phyloP scores from a whole-genome alignment of 2,888 invertebrate species.

The Drosophila phalerata region DNA sequence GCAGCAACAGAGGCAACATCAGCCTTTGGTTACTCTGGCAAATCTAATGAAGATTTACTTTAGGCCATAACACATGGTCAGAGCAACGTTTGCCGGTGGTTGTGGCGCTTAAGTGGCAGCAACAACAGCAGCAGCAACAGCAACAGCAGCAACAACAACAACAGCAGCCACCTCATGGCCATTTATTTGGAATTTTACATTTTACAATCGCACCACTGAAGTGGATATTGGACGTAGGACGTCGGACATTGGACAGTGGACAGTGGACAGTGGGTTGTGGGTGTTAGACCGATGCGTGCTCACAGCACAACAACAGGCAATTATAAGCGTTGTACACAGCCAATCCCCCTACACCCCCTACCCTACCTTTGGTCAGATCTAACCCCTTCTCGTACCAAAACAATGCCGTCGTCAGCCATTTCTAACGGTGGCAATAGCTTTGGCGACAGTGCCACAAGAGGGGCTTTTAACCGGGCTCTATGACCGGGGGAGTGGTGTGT shows the following conservation, averaged over 20 bases:
- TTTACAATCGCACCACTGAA: constrained; percentile 65
- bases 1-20: constrained; percentile 25
- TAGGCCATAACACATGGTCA: constrained; percentile 79
- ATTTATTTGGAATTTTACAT: constrained; percentile 81
- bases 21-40: constrained; percentile 79
- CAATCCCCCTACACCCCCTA: neutral
- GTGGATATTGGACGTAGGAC: neutral
- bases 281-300: constrained; percentile 65
- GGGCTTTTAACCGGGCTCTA: constrained; percentile 5
- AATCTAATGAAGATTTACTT: constrained; percentile 84
- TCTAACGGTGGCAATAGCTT: constrained; percentile 81
- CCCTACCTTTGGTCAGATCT: neutral
- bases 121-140: constrained; percentile 29
- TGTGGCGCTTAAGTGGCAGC: constrained; percentile 69
- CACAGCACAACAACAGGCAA: constrained; percentile 67
- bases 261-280: constrained; percentile 28
- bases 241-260: constrained; percentile 15
- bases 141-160: constrained; percentile 15
- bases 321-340: constrained; percentile 73
- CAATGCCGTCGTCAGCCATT: constrained; percentile 61
- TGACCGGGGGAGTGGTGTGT: neutral
- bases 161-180: constrained; percentile 60
- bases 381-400: neutral
- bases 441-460: constrained; percentile 74
- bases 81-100: constrained; percentile 24